Evolutionary conservation across 2,888 invertebrate species (phyloP).

Genomic region (Biston stratarius): DNA sequence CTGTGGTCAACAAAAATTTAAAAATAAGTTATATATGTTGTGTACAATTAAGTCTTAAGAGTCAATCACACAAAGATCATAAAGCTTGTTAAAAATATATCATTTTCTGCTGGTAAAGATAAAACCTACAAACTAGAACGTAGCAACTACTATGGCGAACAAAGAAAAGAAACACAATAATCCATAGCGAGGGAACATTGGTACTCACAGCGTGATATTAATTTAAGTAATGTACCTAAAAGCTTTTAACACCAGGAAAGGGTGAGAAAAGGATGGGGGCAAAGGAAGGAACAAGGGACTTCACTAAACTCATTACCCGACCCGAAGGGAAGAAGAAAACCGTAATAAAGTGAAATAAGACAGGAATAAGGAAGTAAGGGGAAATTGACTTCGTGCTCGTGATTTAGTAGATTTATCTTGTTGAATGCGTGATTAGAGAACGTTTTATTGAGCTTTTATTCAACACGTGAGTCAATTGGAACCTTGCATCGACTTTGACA

Average conservation of each 20-base stretch:
- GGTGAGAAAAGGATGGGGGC: slow-evolving; percentile 9
- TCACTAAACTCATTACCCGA: slow-evolving; percentile 49
- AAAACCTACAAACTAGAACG: no score
- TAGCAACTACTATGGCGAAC: not conserved
- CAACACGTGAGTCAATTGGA: not conserved
- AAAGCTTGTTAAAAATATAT: no score
- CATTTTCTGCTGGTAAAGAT: no score
- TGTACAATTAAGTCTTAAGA: no score
- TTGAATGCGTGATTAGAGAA: not conserved
- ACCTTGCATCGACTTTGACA: slow-evolving; percentile 22
- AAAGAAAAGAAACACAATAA: slow-evolving; percentile 4
- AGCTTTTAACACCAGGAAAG: slow-evolving; percentile 56
- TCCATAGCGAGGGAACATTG: slow-evolving; percentile 8
- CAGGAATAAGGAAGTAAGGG: slow-evolving; percentile 23
- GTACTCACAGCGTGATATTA: slow-evolving; percentile 30
- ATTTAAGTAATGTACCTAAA: slow-evolving; percentile 39
- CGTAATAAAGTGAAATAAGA: slow-evolving; percentile 36
- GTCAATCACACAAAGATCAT: no score
- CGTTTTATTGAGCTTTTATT: slow-evolving; percentile 10
- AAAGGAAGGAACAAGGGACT: slow-evolving; percentile 13
- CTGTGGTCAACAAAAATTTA: no score
- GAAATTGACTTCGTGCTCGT: slow-evolving; percentile 21
- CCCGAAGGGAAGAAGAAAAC: slow-evolving; percentile 41
- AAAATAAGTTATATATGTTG: no score
- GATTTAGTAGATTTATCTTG: slow-evolving; percentile 8